Conservation (phyloP, 2,113 vertebrate genomes). For the Hassar affinis region DNA sequence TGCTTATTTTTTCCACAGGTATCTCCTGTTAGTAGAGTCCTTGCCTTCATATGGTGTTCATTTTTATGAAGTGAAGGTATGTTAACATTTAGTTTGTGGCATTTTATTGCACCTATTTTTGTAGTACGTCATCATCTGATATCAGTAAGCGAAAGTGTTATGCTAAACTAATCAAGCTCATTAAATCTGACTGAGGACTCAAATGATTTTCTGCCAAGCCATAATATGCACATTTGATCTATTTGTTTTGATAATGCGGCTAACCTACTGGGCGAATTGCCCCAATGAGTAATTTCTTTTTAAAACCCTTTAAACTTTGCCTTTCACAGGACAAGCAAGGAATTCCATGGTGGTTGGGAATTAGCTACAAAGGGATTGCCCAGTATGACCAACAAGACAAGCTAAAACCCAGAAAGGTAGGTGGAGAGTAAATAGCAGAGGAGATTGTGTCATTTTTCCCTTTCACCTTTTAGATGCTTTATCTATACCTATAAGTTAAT, state of each 20-base stretch:
- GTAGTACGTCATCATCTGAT: neutral
- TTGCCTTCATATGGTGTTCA: slow-evolving; percentile 96
- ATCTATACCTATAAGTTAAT: slow-evolving; percentile 57
- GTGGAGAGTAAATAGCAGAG: slow-evolving; percentile 7
- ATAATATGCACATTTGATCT: slow-evolving; percentile 54
- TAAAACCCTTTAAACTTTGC: slow-evolving; percentile 49
- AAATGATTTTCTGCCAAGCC: slow-evolving; percentile 52
- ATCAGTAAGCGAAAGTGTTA: neutral
- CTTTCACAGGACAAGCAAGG: slow-evolving; percentile 90
- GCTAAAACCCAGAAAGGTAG: slow-evolving; percentile 93
- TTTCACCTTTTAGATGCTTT: neutral
- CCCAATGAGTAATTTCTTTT: slow-evolving; percentile 48
- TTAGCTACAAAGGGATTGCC: slow-evolving; percentile 95
- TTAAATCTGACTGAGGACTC: slow-evolving; percentile 61
- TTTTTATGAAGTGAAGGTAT: slow-evolving; percentile 98
- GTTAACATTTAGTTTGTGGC: slow-evolving; percentile 21
- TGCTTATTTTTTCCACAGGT: slow-evolving; percentile 75
- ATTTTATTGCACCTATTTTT: neutral
- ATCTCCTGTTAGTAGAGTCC: slow-evolving; percentile 91
- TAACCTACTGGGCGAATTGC: neutral
- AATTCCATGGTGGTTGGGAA: slow-evolving; percentile 97
- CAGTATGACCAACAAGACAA: slow-evolving; percentile 97
- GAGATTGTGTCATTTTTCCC: neutral
- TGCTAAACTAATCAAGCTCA: neutral
- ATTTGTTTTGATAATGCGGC: slow-evolving; percentile 47